These are phyloP conservation scores for Meriones unguiculatus DNA, from an alignment of 2,113 vertebrate species.

Conservation along the genomic window DNA sequence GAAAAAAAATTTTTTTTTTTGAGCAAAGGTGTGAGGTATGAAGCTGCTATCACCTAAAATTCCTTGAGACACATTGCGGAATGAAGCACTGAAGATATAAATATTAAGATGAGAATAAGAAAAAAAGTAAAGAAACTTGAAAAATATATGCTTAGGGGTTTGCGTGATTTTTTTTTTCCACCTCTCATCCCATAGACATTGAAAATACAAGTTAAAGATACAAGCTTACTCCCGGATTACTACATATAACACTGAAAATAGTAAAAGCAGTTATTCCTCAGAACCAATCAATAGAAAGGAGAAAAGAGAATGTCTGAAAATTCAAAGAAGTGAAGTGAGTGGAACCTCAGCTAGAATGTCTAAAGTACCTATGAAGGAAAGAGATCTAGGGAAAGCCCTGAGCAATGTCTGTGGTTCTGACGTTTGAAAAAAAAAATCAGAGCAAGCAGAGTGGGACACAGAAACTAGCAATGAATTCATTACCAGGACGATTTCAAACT, in stretches of 20 bases:
- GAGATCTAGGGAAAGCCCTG: background rate
- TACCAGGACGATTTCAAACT: background rate
- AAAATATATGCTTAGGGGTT: background rate
- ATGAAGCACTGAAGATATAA: background rate
- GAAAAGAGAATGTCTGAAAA: background rate
- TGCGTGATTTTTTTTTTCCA: background rate
- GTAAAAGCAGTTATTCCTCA: background rate
- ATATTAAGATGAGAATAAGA: background rate
- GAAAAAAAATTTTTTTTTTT: background rate
- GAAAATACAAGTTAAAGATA: background rate
- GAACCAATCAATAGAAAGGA: background rate
- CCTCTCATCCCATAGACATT: background rate
- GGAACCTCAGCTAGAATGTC: background rate
- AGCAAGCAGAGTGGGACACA: background rate
- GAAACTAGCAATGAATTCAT: background rate
- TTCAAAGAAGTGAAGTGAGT: background rate
- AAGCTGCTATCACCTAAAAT: background rate
- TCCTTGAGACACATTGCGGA: background rate
- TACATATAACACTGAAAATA: background rate
- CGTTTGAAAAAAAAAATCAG: background rate
- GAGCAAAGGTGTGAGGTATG: background rate
- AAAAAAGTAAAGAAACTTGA: background rate
- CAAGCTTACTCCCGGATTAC: background rate
- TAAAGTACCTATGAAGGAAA: background rate
- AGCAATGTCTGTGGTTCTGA: background rate